Base-by-base conservation (phyloP, 2,888 invertebrate species). In the Cheilosia vulpina region DNA sequence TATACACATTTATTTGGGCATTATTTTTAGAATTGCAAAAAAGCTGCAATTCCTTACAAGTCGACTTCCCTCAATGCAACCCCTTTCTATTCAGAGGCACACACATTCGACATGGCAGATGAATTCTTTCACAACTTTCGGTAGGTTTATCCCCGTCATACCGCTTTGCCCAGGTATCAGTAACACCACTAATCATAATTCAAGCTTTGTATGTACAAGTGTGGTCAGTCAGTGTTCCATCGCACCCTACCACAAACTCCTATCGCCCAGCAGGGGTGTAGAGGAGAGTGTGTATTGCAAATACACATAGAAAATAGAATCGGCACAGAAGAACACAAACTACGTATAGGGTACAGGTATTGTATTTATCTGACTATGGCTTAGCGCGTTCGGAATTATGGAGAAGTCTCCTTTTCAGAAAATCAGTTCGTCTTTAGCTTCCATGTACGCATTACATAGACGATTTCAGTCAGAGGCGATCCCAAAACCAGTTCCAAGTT, bases 401-500 rank as follows among this genome's bases (percentile, higher is more conserved):
- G 58, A 85, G 72, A 81, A 77, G 71, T 73, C 75, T 81, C 77
- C 81, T 81, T 77, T 81, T 62, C 68, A 84, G 76, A 63, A 72
- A 85, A 85, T 85, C 81, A 85, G 85, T 85, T 66, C 63, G 85
- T 76, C 66, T 85, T 81, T 81, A 72, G 81, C 81, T 77, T 76
- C 76, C 85, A 76, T 71, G 81, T 81, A 76, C 81, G 77, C 81
- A 85, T 72, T 76, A 85, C 85, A 65, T 19, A 38, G 11, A 66
- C 55, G 45, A 66, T 66, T 55, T 57, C 62, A 55, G 76, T 24
- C 57, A 50, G 27, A 75, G 53, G 38, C 57, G 43, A 17, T 21
- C 3, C 24, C 45, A 17, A 38, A 21, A n/a, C 41, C 55, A 13
- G 27, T 24, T 55, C n/a, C 27, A 13, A 15, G 15, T 47, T 17